Evolutionary conservation across 2,888 invertebrate genomes (phyloP), one percentile per base, ranked within the genome.

Genomic region (Apodemia zela): DNA sequence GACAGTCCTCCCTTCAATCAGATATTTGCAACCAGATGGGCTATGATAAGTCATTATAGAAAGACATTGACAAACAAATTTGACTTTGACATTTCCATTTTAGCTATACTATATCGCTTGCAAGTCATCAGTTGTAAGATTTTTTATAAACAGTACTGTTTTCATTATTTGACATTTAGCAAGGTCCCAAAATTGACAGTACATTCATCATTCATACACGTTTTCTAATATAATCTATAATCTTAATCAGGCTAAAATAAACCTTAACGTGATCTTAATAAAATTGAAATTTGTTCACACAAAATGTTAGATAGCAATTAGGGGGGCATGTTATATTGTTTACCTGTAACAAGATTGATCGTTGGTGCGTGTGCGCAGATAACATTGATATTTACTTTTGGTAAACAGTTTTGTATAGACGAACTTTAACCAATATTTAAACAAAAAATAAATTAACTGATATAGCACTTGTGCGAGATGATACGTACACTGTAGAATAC

Each of bases 271-370:
- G 18, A 10, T 49, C 8, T 21, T 10, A 25, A 15, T 25, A 54
- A 54, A 54, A 25, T 13, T 54, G 21, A 54, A 54, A 25, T 54
- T 54, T 11, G 54, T 1, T 6, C 25, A 15, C 64, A 67, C 73
- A 74, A 73, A 71, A 75, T 72, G 73, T 66, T 63, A 63, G 74
- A 67, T 73, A 75, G 74, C 75, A 78, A 80, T 82, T 80, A 73
- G 66, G 72, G 74, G 72, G 72, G 63, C 64, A 69, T 54, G 61
- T 64, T 65, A 63, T 65, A 67, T 65, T 67, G 70, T 69, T 71
- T 67, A 68, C 71, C 68, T 69, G 69, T 61, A 35, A 62, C 59
- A 49, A 51, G 62, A 45, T 15, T 64, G 60, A 68, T 67, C 67
- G 60, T 15, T 21, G 13, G 15, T 54, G 51, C 51, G 51, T 51